Percentiles rank a stretch among this genome's conserved stretches.
These are phyloP conservation scores for Aradus depressus DNA, from an alignment of 2,888 invertebrate genomes.

Conservation along the genomic window DNA sequence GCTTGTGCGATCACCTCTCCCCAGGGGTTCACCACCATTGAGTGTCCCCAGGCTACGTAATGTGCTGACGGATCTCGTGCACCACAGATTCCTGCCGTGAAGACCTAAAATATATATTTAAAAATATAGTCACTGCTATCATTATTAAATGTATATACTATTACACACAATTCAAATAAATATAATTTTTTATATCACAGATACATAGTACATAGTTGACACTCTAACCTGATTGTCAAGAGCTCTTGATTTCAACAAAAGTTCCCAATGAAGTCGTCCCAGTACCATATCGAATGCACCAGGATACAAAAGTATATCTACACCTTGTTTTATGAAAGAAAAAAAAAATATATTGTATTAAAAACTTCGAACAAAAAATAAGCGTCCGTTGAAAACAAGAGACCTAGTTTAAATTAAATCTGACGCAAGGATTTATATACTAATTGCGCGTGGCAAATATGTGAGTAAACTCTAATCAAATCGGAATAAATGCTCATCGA, in stretches of 20 bases:
- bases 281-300: slow-evolving; percentile 95
- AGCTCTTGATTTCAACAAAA: slow-evolving; percentile 69
- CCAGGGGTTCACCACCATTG: slow-evolving; percentile 75
- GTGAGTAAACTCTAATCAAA: too few relatives aligned
- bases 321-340: slow-evolving; percentile 48
- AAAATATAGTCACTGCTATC: too few relatives aligned
- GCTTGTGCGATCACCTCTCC: slow-evolving; percentile 58
- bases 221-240: slow-evolving; percentile 60
- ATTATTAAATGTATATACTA: not conserved
- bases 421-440: too few relatives aligned
- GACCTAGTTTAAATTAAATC: not conserved
- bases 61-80: slow-evolving; percentile 59
- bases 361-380: not conserved
- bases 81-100: slow-evolving; percentile 72
- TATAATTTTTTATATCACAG: not conserved
- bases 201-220: too few relatives aligned
- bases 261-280: slow-evolving; percentile 86
- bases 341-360: slow-evolving; percentile 4
- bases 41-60: slow-evolving; percentile 85
- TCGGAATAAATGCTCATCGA: too few relatives aligned
- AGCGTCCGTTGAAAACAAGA: not conserved
- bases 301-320: slow-evolving; percentile 79
- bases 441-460: too few relatives aligned
- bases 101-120: slow-evolving; percentile 41
- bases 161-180: not conserved